Evolutionary conservation across 2,888 invertebrate genomes (phyloP).

Genomic region (Tenthredo livida): DNA sequence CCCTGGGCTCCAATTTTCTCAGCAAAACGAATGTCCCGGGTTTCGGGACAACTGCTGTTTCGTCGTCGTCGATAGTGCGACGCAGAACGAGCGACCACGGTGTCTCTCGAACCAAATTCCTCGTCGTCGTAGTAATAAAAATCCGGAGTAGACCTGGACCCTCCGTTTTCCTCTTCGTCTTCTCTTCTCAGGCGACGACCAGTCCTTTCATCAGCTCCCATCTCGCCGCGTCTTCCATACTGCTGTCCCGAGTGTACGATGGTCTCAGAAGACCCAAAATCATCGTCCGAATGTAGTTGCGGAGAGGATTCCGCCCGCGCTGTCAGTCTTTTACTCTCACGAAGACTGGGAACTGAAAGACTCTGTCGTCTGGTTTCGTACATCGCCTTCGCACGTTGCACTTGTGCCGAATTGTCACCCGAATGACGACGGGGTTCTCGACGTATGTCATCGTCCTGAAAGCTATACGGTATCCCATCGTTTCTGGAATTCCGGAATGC

Average conservation of each 20-base stretch:
- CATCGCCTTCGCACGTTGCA: neutral
- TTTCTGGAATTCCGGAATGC: constrained; percentile 53
- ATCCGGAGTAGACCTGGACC: constrained; percentile 28
- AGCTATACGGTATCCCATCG: constrained; percentile 54
- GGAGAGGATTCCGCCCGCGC: constrained; percentile 74
- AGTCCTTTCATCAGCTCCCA: neutral
- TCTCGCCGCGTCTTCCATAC: neutral
- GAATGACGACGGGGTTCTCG: constrained; percentile 43
- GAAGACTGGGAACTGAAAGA: constrained; percentile 61
- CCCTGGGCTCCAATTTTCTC: constrained; percentile 59
- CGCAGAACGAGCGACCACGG: neutral
- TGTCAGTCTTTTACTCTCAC: constrained; percentile 65
- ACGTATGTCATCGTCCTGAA: constrained; percentile 53
- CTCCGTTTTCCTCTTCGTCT: neutral
- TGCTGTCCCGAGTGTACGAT: constrained; percentile 67
- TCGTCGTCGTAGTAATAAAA: constrained; percentile 28
- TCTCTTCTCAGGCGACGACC: neutral
- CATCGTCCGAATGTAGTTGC: constrained; percentile 71
- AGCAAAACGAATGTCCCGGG: constrained; percentile 58
- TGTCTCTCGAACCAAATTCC: constrained; percentile 30
- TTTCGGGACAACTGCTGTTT: constrained; percentile 73
- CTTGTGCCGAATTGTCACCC: neutral
- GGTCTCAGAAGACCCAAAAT: constrained; percentile 75
- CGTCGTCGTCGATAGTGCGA: constrained; percentile 60
- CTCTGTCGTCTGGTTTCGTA: constrained; percentile 56